phyloP scores from a whole-genome alignment of 2,113 vertebrate species.

The Pterocles gutturalis region DNA sequence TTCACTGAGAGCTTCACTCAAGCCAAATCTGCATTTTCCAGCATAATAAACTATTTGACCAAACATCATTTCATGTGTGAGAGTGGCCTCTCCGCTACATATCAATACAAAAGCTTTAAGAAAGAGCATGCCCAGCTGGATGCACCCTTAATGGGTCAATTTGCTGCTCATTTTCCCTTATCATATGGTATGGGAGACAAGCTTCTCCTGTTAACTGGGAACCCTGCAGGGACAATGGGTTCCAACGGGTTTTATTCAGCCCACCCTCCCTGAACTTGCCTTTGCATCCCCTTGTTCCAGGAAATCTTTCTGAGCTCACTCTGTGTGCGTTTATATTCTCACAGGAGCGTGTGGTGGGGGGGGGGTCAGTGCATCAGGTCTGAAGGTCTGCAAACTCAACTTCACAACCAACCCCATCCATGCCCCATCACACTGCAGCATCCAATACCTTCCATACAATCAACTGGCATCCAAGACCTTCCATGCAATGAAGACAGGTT shows the following conservation, averaged over 20 bases:
- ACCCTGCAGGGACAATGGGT: background rate
- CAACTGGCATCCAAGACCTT: rapidly evolving
- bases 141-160: background rate
- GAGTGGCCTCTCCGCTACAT: background rate
- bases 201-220: background rate
- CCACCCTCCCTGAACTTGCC: background rate
- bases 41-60: background rate
- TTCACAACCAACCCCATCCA: rapidly evolving
- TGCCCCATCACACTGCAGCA: rapidly evolving
- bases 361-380: no score
- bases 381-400: background rate
- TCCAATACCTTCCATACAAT: background rate
- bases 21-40: background rate
- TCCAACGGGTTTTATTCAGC: background rate
- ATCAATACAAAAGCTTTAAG: background rate
- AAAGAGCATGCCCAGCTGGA: background rate
- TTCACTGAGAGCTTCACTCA: background rate
- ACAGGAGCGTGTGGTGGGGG: rapidly evolving
- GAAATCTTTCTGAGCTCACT: background rate
- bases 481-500: no score
- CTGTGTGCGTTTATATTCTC: rapidly evolving
- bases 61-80: background rate
- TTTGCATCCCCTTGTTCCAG: background rate
- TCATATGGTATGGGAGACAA: background rate
- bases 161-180: background rate